These are phyloP conservation scores for Lates japonicus DNA, from an alignment of 2,797 vertebrate genomes.

Conservation along the genomic window DNA sequence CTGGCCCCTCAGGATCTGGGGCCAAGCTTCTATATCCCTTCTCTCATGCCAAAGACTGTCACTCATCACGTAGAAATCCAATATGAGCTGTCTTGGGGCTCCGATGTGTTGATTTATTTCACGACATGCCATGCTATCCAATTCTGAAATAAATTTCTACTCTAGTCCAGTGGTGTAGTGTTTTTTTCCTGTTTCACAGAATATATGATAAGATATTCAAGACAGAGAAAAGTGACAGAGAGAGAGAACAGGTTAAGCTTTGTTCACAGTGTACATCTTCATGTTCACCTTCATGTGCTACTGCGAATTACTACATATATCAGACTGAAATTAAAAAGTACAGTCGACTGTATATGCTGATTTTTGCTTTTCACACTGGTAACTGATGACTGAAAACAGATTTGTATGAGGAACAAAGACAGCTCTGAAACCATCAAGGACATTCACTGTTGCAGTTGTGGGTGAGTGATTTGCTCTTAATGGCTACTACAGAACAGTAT, in stretches of 20 bases:
- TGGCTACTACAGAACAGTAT: background rate
- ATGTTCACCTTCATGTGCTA: background rate
- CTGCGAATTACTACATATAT: background rate
- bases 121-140: constrained; percentile 22
- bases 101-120: constrained; percentile 42
- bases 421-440: background rate
- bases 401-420: background rate
- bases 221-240: constrained; percentile 5
- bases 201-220: constrained; percentile 20
- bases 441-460: background rate
- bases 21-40: constrained; percentile 42
- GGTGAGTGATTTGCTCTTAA: constrained; percentile 1
- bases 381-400: too few species aligned
- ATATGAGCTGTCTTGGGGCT: constrained; percentile 46
- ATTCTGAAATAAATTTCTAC: constrained; percentile 26
- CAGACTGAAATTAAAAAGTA: background rate
- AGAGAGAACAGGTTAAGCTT: background rate
- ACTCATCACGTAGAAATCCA: constrained; percentile 50
- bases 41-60: constrained; percentile 53
- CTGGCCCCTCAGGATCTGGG: constrained; percentile 49
- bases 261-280: background rate
- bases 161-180: constrained; percentile 3
- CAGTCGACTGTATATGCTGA: background rate
- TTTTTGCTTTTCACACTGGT: background rate
- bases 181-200: constrained; percentile 3